A percentile compares a stretch with the other conserved stretches of the same genome.
phyloP scores from a whole-genome alignment of 2,888 invertebrate genomes.

The Ephialtes manifestator region DNA sequence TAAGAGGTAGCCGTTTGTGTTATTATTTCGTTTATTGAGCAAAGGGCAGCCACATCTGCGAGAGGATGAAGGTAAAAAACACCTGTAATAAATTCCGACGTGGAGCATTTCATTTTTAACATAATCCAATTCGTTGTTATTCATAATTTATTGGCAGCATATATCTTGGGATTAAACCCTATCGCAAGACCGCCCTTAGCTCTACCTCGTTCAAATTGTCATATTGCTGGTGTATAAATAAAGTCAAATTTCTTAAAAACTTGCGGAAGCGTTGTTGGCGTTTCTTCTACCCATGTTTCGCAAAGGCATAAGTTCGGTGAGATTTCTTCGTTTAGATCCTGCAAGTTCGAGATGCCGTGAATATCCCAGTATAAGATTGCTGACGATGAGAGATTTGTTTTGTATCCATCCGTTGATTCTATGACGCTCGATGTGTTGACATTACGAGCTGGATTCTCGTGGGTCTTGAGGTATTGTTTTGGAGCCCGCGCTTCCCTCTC shows the following conservation, averaged over 20 bases:
- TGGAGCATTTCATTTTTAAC: neutral
- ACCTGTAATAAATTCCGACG: neutral
- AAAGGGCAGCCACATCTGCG: neutral
- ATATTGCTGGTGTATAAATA: neutral
- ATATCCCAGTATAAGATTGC: conserved; percentile 19
- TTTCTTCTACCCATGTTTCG: conserved; percentile 17
- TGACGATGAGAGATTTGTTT: too few species aligned
- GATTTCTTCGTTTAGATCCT: conserved; percentile 2
- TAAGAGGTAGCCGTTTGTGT: neutral
- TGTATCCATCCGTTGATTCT: too few species aligned
- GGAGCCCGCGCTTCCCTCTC: too few species aligned
- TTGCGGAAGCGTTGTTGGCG: neutral
- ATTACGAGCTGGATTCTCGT: too few species aligned
- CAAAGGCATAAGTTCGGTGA: conserved; percentile 23
- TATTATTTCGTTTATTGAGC: neutral
- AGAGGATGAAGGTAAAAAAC: conserved; percentile 1
- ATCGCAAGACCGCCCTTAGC: conserved; percentile 6
- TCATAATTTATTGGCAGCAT: neutral
- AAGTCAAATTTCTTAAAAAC: neutral
- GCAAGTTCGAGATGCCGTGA: conserved; percentile 9
- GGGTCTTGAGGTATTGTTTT: too few species aligned
- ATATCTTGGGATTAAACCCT: neutral
- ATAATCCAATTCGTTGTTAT: neutral
- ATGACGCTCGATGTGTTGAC: too few species aligned
- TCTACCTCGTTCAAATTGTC: neutral